Conservation (phyloP, 2,797 vertebrate genomes). For the Rhinoraja longicauda region DNA sequence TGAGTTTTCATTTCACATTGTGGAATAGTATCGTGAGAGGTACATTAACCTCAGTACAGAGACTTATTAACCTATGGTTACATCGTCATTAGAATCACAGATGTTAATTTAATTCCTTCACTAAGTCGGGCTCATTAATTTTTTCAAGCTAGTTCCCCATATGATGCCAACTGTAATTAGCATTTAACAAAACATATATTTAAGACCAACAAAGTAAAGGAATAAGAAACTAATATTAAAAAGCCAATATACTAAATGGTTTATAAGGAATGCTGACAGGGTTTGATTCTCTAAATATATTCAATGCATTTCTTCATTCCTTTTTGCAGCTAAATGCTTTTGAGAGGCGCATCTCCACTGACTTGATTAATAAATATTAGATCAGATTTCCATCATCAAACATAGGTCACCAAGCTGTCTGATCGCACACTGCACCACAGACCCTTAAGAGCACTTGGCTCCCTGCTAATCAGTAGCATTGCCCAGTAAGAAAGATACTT, state of each 20-base stretch:
- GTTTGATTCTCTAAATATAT: background rate
- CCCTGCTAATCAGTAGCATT: background rate
- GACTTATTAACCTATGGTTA: slow-evolving; percentile 12
- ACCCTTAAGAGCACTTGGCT: background rate
- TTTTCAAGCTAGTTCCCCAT: background rate
- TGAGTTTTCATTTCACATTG: background rate
- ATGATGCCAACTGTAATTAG: slow-evolving; percentile 11
- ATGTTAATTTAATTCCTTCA: slow-evolving; percentile 19
- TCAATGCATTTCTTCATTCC: background rate
- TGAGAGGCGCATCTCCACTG: background rate
- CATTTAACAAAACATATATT: background rate
- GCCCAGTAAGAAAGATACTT: background rate
- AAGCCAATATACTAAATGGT: background rate
- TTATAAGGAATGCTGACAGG: background rate
- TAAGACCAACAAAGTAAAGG: background rate
- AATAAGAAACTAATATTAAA: background rate
- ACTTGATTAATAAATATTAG: slow-evolving; percentile 14
- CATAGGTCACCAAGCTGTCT: background rate
- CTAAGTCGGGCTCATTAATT: slow-evolving; percentile 2
- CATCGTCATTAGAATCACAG: slow-evolving; percentile 8
- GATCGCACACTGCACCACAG: background rate
- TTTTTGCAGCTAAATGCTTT: background rate
- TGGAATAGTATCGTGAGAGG: background rate
- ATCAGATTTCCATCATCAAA: slow-evolving; percentile 25
- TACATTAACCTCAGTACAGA: slow-evolving; percentile 26